phyloP scores from a whole-genome alignment of 2,888 invertebrate genomes.

The Pyrocoelia pectoralis region DNA sequence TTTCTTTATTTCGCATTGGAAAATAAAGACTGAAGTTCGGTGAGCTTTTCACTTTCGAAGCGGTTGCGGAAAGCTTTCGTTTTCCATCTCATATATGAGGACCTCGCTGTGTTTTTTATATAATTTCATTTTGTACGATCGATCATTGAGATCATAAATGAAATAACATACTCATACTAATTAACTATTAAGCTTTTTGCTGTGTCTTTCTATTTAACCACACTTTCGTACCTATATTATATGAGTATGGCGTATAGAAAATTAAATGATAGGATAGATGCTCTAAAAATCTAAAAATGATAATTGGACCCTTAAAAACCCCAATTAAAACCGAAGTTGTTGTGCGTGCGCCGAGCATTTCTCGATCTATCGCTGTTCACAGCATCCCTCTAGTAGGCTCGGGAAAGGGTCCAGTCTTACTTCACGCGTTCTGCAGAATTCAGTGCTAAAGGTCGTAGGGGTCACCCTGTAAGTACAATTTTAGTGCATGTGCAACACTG shows the following conservation, averaged over 20 bases:
- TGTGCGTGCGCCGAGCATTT: conserved; percentile 61
- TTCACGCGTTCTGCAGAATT: conserved; percentile 54
- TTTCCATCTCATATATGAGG: background rate
- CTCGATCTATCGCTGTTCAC: conserved; percentile 60
- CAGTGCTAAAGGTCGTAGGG: conserved; percentile 53
- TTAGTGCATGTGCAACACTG: conserved; percentile 43
- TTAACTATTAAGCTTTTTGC: too few relatives aligned
- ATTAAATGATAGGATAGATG: background rate
- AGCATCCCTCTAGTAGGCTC: conserved; percentile 58
- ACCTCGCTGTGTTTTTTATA: background rate
- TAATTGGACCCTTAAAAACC: conserved; percentile 51
- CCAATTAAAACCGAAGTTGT: conserved; percentile 61
- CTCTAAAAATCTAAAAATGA: conserved; percentile 19
- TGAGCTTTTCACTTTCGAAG: too few relatives aligned
- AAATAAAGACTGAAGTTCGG: background rate
- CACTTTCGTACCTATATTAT: too few relatives aligned
- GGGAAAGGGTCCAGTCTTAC: conserved; percentile 57
- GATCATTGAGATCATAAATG: background rate
- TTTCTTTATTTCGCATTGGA: background rate
- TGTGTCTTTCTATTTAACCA: too few relatives aligned
- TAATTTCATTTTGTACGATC: background rate
- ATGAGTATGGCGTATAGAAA: too few relatives aligned
- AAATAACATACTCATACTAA: too few relatives aligned
- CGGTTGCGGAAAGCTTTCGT: background rate
- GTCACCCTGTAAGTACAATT: conserved; percentile 50